A percentile compares a stretch with the other conserved stretches of the same genome.
phyloP scores from a whole-genome alignment of 2,888 invertebrate species.

The Notocelia uddmanniana region DNA sequence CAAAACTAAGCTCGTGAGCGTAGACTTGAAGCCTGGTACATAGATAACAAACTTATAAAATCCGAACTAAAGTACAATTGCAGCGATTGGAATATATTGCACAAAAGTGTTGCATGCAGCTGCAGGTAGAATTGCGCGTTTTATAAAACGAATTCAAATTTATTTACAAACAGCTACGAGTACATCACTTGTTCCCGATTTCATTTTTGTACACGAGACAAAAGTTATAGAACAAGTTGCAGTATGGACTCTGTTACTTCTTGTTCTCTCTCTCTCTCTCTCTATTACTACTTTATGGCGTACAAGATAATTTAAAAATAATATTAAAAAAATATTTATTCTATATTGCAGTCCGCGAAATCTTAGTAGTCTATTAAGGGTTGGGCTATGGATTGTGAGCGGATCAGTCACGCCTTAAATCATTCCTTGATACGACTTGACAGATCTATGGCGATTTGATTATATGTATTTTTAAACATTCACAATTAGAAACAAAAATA shows the following conservation, averaged over 20 bases:
- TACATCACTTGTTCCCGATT: constrained; percentile 39
- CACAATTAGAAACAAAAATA: no score
- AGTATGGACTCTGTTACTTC: background rate
- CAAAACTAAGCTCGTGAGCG: background rate
- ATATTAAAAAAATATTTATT: background rate
- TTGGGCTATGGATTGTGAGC: background rate
- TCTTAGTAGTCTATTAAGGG: background rate
- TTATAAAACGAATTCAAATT: background rate
- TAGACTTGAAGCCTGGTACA: background rate
- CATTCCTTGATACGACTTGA: no score
- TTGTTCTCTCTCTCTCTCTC: no score
- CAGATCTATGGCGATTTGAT: no score
- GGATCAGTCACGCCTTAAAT: background rate
- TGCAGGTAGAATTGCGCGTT: background rate
- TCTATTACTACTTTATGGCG: background rate
- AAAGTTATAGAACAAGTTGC: background rate
- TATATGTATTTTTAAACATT: no score
- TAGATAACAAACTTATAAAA: background rate
- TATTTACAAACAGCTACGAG: constrained; percentile 15
- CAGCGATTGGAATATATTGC: background rate
- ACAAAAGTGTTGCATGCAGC: background rate
- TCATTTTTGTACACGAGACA: background rate
- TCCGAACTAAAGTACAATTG: constrained; percentile 1
- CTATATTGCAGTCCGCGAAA: background rate
- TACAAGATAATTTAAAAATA: background rate